phyloP scores from a whole-genome alignment of 1,140 invertebrate genomes.

The Panagrolaimus sp. region DNA sequence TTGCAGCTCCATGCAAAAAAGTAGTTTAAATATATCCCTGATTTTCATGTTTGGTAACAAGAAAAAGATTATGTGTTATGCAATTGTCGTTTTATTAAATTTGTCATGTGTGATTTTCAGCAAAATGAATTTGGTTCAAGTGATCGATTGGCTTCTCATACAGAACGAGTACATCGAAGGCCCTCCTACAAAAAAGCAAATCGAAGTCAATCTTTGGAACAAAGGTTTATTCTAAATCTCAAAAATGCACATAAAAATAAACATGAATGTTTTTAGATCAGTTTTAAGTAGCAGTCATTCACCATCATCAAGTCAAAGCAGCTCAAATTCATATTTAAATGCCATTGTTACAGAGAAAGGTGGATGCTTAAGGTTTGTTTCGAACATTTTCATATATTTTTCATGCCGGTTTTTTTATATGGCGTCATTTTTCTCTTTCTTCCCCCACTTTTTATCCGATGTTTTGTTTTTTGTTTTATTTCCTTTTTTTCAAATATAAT shows the following conservation, averaged over 20 bases:
- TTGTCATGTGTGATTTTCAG: too few species aligned
- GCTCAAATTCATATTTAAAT: constrained; percentile 21
- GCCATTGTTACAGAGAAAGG: constrained; percentile 25
- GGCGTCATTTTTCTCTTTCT: too few species aligned
- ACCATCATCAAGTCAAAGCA: constrained; percentile 14
- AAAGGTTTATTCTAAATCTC: constrained; percentile 24
- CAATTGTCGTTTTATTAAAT: too few species aligned
- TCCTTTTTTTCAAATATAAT: too few species aligned
- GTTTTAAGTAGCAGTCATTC: constrained; percentile 2
- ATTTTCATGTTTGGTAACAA: too few species aligned
- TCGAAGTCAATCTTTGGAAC: constrained; percentile 27
- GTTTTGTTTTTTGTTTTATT: too few species aligned
- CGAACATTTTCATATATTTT: too few species aligned
- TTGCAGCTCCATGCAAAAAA: too few species aligned
- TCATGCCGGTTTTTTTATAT: neutral
- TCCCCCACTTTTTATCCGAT: too few species aligned
- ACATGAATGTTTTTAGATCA: constrained; percentile 14
- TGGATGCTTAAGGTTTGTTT: constrained; percentile 21
- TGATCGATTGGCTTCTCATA: neutral
- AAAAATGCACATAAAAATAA: constrained; percentile 25
- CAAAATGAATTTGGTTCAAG: neutral
- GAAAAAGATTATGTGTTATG: too few species aligned
- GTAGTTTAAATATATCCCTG: too few species aligned
- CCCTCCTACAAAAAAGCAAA: constrained; percentile 5
- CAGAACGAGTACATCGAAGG: neutral